Percentiles rank a stretch among this genome's conserved stretches.
These are phyloP conservation scores for Keiferia lycopersicella DNA, from an alignment of 2,888 invertebrate species.

Conservation along the genomic window DNA sequence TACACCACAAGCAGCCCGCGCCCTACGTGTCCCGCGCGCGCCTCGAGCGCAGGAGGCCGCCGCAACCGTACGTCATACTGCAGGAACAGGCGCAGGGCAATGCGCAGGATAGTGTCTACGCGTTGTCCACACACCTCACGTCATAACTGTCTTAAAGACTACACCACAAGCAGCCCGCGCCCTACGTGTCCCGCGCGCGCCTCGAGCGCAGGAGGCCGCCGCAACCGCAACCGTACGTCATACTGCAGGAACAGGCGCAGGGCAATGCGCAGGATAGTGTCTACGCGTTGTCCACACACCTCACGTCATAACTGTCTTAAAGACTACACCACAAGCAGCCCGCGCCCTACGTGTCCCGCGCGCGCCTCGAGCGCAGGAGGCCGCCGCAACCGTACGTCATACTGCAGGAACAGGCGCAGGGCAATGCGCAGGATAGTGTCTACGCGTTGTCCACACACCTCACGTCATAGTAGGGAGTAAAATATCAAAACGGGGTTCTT, in stretches of 20 bases:
- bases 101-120: no score
- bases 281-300: neutral
- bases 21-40: constrained; percentile 52
- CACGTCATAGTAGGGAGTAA: no score
- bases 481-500: no score
- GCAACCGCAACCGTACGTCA: neutral
- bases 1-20: constrained; percentile 43
- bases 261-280: no score
- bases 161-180: constrained; percentile 46
- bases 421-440: no score
- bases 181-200: constrained; percentile 49
- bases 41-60: constrained; percentile 38
- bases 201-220: constrained; percentile 38
- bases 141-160: constrained; percentile 29
- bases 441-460: neutral
- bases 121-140: neutral
- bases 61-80: neutral
- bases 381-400: neutral
- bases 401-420: no score
- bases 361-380: constrained; percentile 42
- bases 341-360: constrained; percentile 52
- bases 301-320: constrained; percentile 29
- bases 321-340: constrained; percentile 39
- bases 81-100: no score
- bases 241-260: no score